These are phyloP conservation scores for Protaetia brevitarsis DNA, from an alignment of 1,140 invertebrate species.

Conservation along the genomic window DNA sequence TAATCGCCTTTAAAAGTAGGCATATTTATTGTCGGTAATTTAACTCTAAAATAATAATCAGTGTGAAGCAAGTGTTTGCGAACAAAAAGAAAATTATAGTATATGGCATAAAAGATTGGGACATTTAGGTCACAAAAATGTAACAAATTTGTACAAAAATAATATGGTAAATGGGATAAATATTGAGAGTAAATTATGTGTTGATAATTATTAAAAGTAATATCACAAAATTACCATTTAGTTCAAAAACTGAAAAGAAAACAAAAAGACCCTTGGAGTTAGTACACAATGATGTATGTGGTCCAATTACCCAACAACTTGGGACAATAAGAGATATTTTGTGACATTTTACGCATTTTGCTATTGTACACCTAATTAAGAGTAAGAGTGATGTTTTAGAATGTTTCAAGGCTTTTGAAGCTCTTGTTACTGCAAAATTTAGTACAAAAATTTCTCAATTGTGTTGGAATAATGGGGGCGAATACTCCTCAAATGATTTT, in stretches of 20 bases:
- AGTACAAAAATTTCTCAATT: too few species aligned
- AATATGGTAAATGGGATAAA: not conserved
- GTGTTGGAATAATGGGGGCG: not conserved
- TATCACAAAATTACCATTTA: not conserved
- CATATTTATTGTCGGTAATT: not conserved
- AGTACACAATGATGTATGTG: not conserved
- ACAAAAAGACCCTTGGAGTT: not conserved
- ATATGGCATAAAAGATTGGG: constrained; percentile 5
- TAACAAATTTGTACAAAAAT: not conserved
- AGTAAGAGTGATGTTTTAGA: not conserved
- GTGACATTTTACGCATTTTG: constrained; percentile 9
- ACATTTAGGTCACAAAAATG: not conserved
- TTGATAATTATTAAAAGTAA: not conserved
- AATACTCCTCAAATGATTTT: constrained; percentile 3
- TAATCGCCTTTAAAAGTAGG: not conserved
- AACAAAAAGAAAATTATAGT: too few species aligned
- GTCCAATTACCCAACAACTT: not conserved
- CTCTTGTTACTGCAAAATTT: not conserved
- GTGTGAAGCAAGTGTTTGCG: too few species aligned
- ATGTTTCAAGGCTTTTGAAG: constrained; percentile 5
- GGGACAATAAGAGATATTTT: not conserved
- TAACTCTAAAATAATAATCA: too few species aligned
- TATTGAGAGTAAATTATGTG: not conserved
- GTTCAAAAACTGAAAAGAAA: not conserved
- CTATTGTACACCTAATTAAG: not conserved